phyloP scores from a whole-genome alignment of 2,888 invertebrate species.

The Rhagophthalmus giganteus region DNA sequence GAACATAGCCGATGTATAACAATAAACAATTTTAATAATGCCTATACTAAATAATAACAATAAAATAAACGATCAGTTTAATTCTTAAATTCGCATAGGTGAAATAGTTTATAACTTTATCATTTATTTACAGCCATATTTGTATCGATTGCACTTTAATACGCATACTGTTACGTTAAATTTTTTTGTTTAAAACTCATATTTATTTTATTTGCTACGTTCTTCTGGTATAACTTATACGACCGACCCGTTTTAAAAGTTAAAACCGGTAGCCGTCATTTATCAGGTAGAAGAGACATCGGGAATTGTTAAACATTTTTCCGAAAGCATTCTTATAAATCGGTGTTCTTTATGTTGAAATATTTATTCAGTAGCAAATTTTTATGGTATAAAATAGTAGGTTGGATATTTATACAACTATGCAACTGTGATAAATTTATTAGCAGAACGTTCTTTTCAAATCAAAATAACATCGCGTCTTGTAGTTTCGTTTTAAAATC shows the following conservation, averaged over 20 bases:
- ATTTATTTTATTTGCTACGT: slow-evolving; percentile 29
- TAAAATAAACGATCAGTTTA: neutral
- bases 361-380: slow-evolving; percentile 29
- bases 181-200: slow-evolving; percentile 13
- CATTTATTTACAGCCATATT: neutral
- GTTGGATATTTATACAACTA: slow-evolving; percentile 16
- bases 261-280: slow-evolving; percentile 49
- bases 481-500: no score
- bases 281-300: slow-evolving; percentile 42
- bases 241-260: slow-evolving; percentile 34
- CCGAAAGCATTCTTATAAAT: slow-evolving; percentile 38
- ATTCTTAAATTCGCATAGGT: neutral
- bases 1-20: no score
- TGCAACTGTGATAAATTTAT: slow-evolving; percentile 26
- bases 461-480: no score
- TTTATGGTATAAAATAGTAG: slow-evolving; percentile 30
- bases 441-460: slow-evolving; percentile 13
- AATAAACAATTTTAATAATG: no score
- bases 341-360: slow-evolving; percentile 31
- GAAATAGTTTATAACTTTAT: neutral
- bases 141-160: neutral
- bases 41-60: neutral
- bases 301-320: slow-evolving; percentile 41
- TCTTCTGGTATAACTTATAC: slow-evolving; percentile 28
- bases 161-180: no score